Conservation (phyloP, 1,140 invertebrate genomes). For the Drosophila micromelanica region DNA sequence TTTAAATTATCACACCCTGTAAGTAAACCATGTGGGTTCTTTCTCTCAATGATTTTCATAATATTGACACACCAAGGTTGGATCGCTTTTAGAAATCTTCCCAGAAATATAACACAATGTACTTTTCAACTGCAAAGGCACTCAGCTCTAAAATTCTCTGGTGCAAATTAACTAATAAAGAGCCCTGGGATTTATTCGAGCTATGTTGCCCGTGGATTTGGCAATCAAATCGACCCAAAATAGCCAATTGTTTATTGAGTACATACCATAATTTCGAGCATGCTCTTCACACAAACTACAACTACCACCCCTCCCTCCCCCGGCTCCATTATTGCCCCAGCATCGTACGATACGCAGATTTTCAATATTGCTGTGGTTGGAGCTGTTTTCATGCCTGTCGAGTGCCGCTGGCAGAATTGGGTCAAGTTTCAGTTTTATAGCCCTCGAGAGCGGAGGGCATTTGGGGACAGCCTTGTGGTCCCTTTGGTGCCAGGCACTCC, state of each 20-base stretch:
- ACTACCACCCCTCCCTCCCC: not conserved
- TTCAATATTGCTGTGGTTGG: conserved; percentile 31
- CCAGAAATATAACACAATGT: too few species aligned
- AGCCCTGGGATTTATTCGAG: conserved; percentile 19
- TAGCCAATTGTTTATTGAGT: conserved; percentile 58
- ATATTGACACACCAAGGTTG: too few species aligned
- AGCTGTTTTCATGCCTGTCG: conserved; percentile 41
- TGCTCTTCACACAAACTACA: not conserved
- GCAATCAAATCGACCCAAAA: conserved; percentile 17
- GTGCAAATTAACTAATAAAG: conserved; percentile 27
- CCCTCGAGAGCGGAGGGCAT: conserved; percentile 31
- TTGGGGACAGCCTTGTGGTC: conserved; percentile 20
- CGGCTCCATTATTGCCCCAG: conserved; percentile 7
- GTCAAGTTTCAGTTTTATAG: conserved; percentile 81
- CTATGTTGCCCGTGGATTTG: conserved; percentile 22
- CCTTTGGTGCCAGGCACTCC: conserved; percentile 29
- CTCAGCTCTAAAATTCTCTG: not conserved
- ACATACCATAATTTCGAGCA: conserved; percentile 26
- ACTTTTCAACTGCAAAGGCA: too few species aligned
- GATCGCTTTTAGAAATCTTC: too few species aligned
- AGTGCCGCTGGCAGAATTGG: conserved; percentile 65
- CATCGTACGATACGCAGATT: conserved; percentile 40
- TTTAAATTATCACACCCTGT: too few species aligned
- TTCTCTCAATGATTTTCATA: too few species aligned
- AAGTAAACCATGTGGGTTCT: too few species aligned